phyloP scores from a whole-genome alignment of 2,888 invertebrate species.

The Serripes groenlandicus region DNA sequence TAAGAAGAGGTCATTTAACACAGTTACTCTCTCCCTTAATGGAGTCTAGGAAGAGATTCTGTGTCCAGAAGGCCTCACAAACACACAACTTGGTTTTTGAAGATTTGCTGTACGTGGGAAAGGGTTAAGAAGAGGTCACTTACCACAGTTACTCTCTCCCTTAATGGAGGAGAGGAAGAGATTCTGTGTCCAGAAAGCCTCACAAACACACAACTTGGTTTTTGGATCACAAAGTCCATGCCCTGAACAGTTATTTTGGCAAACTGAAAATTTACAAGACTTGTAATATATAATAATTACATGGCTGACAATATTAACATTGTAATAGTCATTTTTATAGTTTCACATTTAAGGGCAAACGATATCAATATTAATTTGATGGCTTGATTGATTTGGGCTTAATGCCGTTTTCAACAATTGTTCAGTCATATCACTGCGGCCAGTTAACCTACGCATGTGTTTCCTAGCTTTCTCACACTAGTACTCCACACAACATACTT shows the following conservation, averaged over 20 bases:
- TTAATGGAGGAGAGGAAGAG: conserved; percentile 90
- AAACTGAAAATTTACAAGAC: conserved; percentile 88
- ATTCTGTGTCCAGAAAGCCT: conserved; percentile 99
- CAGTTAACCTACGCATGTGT: too few species aligned
- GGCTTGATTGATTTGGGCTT: too few species aligned
- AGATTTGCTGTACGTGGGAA: background rate
- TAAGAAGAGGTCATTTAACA: too few species aligned
- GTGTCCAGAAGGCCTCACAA: conserved; percentile 99
- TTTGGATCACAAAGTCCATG: conserved; percentile 96
- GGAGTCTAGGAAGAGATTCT: conserved; percentile 91
- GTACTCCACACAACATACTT: too few species aligned
- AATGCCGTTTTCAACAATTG: too few species aligned
- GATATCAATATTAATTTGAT: too few species aligned
- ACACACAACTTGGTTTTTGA: conserved; percentile 93
- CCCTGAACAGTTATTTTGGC: conserved; percentile 96
- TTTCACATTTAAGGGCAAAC: too few species aligned
- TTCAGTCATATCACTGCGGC: too few species aligned
- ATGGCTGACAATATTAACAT: too few species aligned
- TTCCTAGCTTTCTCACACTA: too few species aligned
- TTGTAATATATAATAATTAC: too few species aligned
- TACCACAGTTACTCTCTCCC: conserved; percentile 94
- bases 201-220: conserved; percentile 94
- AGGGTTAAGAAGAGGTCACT: conserved; percentile 43
- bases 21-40: conserved; percentile 92
- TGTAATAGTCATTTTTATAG: too few species aligned